Evolutionary conservation across 2,113 vertebrate species (phyloP).

Genomic region (Callionymus lyra): DNA sequence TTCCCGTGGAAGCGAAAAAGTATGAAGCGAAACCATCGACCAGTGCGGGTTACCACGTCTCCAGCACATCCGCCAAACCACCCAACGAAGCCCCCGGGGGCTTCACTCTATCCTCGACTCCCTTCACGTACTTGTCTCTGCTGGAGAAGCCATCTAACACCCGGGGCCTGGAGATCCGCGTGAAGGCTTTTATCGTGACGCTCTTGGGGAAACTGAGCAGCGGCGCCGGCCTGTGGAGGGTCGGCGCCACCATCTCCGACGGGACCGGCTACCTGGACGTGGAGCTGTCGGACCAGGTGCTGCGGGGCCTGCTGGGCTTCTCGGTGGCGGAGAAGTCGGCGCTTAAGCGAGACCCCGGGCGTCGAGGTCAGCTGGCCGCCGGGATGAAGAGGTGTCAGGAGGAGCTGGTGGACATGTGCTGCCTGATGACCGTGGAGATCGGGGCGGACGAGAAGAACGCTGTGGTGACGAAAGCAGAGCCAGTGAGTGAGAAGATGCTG

Average conservation of each 20-base stretch:
- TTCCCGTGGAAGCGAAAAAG: slow-evolving; percentile 8
- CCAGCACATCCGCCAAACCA: background rate
- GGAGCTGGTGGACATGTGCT: slow-evolving; percentile 87
- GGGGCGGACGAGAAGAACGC: slow-evolving; percentile 60
- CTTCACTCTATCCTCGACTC: slow-evolving; percentile 53
- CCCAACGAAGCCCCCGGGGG: slow-evolving; percentile 1
- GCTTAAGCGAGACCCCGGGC: slow-evolving; percentile 72
- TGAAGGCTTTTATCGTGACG: slow-evolving; percentile 95
- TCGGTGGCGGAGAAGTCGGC: slow-evolving; percentile 76
- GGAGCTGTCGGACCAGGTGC: slow-evolving; percentile 76
- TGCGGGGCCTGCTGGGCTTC: slow-evolving; percentile 82
- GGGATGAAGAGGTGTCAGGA: slow-evolving; percentile 82
- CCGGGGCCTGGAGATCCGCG: slow-evolving; percentile 53
- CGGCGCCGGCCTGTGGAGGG: slow-evolving; percentile 69
- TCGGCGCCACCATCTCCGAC: slow-evolving; percentile 84
- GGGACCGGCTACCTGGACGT: slow-evolving; percentile 86
- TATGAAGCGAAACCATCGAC: background rate
- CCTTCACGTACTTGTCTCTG: slow-evolving; percentile 74
- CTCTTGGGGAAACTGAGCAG: slow-evolving; percentile 81
- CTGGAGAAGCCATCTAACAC: slow-evolving; percentile 53
- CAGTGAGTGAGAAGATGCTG: slow-evolving; percentile 59
- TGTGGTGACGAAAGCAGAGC: slow-evolving; percentile 67
- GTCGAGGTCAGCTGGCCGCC: slow-evolving; percentile 60
- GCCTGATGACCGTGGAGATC: slow-evolving; percentile 78
- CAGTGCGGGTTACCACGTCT: background rate